Base-by-base conservation (phyloP, 2,797 vertebrate species). In the Pangasius djambal region DNA sequence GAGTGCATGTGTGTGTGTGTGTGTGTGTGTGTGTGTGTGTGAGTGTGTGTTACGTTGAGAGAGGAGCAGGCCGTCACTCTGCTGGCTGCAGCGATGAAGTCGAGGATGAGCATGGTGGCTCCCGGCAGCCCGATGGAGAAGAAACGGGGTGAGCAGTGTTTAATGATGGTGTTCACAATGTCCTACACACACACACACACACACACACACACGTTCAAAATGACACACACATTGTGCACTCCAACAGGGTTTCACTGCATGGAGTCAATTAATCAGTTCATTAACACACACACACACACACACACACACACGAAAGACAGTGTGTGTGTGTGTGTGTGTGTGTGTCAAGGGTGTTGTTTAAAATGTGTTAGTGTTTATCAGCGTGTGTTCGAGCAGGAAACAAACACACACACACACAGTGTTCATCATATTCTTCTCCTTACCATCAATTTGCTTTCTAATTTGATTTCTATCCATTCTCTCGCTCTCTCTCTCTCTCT, bases 151-250 rank as follows among this genome's bases (percentile, higher is more conserved):
- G 98, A 99, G 91, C 99, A 99, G 95, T 99, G 98, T 91, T 99
- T 99, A 94, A 99, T 99, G 94, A 99, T 99, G 92, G 99, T 99
- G 96, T 99, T 99, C 90, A 99, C 99, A 90, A 99, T 99, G 94
- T 99, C 99, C 99, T 99, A 93, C 20, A 88, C 6, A 88, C 50
- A 79, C 82, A 87, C 20, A 82, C 61, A 90, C 40, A 86, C 82
- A 87, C 55, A 89, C 86, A 84, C 67, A 86, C 77, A 85, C 57
- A 81, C 84, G 86, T 37, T 37, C 16, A 70, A 74, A 22, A 74
- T 74, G 44, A 88, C 63, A 83, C 16, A 65, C 28, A 83, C 28
- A 61, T 28, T 65, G 9, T 69, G 9, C 34, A 44, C 18, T 44
- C 3, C 67, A 70, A 70, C 67, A 74, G 37, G 44, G 18, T 74